phyloP scores from a whole-genome alignment of 2,797 vertebrate genomes.

The Anabas testudineus region DNA sequence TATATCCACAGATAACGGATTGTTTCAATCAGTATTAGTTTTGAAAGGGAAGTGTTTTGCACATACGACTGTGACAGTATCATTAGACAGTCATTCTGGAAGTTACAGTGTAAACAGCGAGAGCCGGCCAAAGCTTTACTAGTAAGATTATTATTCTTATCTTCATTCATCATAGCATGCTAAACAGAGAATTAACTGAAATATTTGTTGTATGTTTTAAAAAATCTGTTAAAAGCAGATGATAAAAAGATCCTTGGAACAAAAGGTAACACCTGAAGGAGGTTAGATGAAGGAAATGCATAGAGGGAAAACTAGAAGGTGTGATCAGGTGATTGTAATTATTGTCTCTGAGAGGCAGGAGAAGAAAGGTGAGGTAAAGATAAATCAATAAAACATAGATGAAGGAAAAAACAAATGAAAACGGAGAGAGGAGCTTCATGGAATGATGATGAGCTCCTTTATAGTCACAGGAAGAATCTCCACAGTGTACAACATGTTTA shows the following conservation, averaged over 20 bases:
- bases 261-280: background rate
- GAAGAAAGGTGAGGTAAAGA: constrained; percentile 44
- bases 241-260: constrained; percentile 46
- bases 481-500: too few species aligned
- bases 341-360: constrained; percentile 65
- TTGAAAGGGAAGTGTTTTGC: too few species aligned
- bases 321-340: constrained; percentile 29
- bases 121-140: too few species aligned
- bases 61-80: too few species aligned
- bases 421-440: constrained; percentile 14
- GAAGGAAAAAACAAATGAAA: constrained; percentile 30
- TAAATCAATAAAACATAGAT: constrained; percentile 35
- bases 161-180: too few species aligned
- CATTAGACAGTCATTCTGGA: too few species aligned
- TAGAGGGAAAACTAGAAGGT: constrained; percentile 21
- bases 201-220: too few species aligned
- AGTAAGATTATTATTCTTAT: too few species aligned
- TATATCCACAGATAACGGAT: too few species aligned
- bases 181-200: too few species aligned
- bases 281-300: constrained; percentile 13
- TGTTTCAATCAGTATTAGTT: background rate
- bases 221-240: too few species aligned
- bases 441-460: constrained; percentile 16
- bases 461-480: background rate
- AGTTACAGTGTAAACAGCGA: too few species aligned